Base-by-base conservation (phyloP, 1,140 invertebrate genomes). In the Chironomus striatipennis region DNA sequence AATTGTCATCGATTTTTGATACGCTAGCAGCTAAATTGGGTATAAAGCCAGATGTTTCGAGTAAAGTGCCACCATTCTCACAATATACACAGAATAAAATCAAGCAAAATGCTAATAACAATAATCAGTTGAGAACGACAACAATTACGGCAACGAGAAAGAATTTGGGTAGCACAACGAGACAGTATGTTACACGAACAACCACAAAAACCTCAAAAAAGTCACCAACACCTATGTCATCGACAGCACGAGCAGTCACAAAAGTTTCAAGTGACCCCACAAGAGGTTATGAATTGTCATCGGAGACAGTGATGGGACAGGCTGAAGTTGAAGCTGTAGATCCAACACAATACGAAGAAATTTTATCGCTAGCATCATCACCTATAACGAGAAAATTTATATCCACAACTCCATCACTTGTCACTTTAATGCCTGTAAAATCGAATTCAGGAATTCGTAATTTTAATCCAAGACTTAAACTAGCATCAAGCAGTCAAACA, bases 401-500 rank as follows among this genome's bases (percentile, higher is more conserved):
- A 10, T 80, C 81, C 0, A 80, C 76, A 65, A 74, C 76, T 7
- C 80, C 80, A 73, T 77, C 77, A n/a, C 74, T 82, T 34, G 80
- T 82, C 7, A 82, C 81, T 0, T 74, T 82, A 4, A 76, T 82
- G 7, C 81, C 81, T 0, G 81, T 82, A 0, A 77, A 80, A 20
- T 82, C 81, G 1, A 82, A 82, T 57, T 81, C 81, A 0, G 81
- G 81, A 6, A 82, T 82, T 42, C 79, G 81, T 34, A 82, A 79
- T 0, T 81, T 81, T 70, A 79, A 78, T n/a, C 78, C 79, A n/a
- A 12, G 65, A 7, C 7, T 70, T 5, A 70, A 18, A 70, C 7
- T 70, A 70, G 17, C 65, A 20, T 21, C 65, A 21, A 9, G 2
- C 7, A 10, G 15, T 18, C n/a, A 70, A 57, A 57, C 43, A 47